Evolutionary conservation across 2,113 vertebrate species (phyloP).

Genomic region (Larimichthys crocea): DNA sequence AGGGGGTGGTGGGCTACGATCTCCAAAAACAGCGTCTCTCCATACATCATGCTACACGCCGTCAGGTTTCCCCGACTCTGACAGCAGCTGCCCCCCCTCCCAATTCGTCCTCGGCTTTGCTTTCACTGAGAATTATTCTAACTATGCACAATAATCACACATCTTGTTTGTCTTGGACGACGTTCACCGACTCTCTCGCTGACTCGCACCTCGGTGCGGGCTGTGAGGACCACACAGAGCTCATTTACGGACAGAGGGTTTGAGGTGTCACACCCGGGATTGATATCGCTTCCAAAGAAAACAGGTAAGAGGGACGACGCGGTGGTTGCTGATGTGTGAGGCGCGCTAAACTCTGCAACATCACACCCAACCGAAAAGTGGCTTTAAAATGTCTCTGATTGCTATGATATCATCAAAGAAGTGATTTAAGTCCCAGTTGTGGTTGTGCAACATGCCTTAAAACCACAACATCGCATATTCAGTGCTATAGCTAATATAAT

Average conservation of each 20-base stretch:
- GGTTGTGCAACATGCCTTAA: conserved; percentile 45
- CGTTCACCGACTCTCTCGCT: conserved; percentile 31
- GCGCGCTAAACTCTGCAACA: conserved; percentile 12
- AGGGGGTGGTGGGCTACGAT: conserved; percentile 16
- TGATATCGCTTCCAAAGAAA: conserved; percentile 61
- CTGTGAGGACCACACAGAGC: conserved; percentile 52
- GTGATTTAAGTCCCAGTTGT: conserved; percentile 50
- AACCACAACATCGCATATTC: conserved; percentile 56
- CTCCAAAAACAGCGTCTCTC: conserved; percentile 50
- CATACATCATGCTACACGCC: conserved; percentile 47
- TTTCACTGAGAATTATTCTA: conserved; percentile 57
- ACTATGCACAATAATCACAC: conserved; percentile 59
- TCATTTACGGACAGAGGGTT: background rate
- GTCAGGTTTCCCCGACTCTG: conserved; percentile 40
- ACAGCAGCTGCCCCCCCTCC: conserved; percentile 46
- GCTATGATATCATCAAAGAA: conserved; percentile 47
- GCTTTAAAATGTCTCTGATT: conserved; percentile 33
- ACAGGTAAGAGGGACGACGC: conserved; percentile 31
- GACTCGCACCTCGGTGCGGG: conserved; percentile 26
- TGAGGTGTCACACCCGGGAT: conserved; percentile 27
- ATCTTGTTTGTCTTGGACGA: conserved; percentile 70
- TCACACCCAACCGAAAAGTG: conserved; percentile 6
- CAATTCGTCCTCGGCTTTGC: conserved; percentile 29
- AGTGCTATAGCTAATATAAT: conserved; percentile 44
- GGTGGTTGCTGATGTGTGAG: conserved; percentile 1